Percentiles rank a stretch among this genome's conserved stretches.
Conservation (phyloP, 2,888 invertebrate species). For the Melanostoma scalare region DNA sequence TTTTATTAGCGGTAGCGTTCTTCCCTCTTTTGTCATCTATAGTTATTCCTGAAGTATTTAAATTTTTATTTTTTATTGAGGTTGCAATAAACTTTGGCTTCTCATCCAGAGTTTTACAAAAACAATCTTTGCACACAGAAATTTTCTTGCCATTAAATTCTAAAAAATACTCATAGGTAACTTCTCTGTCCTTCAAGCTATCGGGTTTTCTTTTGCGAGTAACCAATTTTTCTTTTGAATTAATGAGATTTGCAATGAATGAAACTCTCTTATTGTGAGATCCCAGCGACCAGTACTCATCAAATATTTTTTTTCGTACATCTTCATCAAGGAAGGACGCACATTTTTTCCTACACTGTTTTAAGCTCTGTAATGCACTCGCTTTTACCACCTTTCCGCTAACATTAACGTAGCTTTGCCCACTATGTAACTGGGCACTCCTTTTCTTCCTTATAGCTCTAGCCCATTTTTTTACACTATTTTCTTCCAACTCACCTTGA, state of each 20-base stretch:
- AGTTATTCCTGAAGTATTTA: constrained; percentile 5
- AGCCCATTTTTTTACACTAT: constrained; percentile 12
- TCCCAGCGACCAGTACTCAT: constrained; percentile 9
- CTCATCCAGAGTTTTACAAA: constrained; percentile 1
- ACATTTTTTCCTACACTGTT: constrained; percentile 8
- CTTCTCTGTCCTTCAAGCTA: constrained; percentile 1
- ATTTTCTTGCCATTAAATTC: constrained; percentile 2
- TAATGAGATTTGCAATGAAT: constrained; percentile 12
- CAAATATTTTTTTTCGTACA: constrained; percentile 18
- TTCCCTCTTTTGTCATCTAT: not conserved
- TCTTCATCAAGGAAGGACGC: not conserved
- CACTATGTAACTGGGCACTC: constrained; percentile 10
- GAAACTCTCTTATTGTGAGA: constrained; percentile 11
- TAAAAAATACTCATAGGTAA: constrained; percentile 7
- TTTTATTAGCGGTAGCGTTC: constrained; percentile 4
- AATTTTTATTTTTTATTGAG: constrained; percentile 1
- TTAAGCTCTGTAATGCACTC: constrained; percentile 17
- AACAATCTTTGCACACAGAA: constrained; percentile 24
- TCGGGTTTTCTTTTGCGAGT: constrained; percentile 14
- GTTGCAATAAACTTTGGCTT: not conserved
- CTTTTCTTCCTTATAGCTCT: constrained; percentile 15
- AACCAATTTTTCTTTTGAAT: constrained; percentile 15
- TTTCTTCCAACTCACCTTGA: constrained; percentile 17
- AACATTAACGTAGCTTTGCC: constrained; percentile 18
- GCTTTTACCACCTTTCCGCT: constrained; percentile 18